Evolutionary conservation across 2,797 vertebrate genomes (phyloP), one percentile per base, ranked within the genome.

Genomic region (Sebastes wilsoni): DNA sequence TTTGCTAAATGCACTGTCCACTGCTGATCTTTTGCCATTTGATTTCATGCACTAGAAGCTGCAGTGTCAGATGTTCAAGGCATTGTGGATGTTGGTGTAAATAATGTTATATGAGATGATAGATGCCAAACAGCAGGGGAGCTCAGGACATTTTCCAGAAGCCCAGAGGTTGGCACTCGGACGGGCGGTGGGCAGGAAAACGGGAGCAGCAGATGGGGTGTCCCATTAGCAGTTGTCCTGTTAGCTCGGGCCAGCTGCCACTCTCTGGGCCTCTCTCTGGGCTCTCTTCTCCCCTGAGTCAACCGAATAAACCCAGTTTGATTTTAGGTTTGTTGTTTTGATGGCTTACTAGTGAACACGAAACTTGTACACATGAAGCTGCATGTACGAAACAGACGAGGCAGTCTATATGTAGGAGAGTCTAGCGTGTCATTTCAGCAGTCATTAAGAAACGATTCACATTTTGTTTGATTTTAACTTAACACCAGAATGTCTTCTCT

Each of bases 221-320:
- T 94, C 93, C 92, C 89, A 87, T 93, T 86, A 89, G 91, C 83
- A 72, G 87, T 91, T 91, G 88, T 92, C 89, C 92, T 89, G 88
- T 91, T 87, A 86, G 90, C 76, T 36, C 38, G 58, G 82, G 88
- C 91, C 94, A 94, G 92, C 93, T 95, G 93, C 91, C 87, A 76
- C 92, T 93, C 88, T 90, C 69, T 84, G 72, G 77, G 84, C 77
- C 87, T 89, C 89, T 90, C 89, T 85, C 61, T 77, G 87, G 87
- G 67, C 75, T 71, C 18, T 76, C 55, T 18, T 70, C 77, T 88
- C 91, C 88, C 88, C 84, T 59, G 83, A 85, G 89, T 81, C 81
- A 11, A 74, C 83, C 69, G 2, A 89, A 60, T 76, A 79, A 90
- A 83, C 77, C 77, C 73, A 79, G 52, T 85, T 86, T 75, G 32